Conservation (phyloP, 2,888 invertebrate genomes). For the Agrotis clavis region DNA sequence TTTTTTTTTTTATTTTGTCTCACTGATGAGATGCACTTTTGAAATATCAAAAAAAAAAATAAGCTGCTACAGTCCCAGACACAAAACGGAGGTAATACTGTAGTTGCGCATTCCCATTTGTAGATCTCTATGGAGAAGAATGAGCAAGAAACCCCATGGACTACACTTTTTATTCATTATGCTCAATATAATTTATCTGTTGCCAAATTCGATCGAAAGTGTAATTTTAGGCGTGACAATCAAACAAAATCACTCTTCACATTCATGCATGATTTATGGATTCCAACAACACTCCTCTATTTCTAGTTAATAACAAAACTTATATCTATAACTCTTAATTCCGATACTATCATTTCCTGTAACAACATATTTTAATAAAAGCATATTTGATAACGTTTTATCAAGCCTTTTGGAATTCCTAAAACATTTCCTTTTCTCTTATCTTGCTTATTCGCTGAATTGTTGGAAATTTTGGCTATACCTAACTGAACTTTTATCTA, state of each 20-base stretch:
- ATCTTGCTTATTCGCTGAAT: not conserved
- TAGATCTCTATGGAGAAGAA: no score
- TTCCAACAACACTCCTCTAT: not conserved
- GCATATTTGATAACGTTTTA: slow-evolving; percentile 17
- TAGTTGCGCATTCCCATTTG: no score
- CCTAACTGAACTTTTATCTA: not conserved
- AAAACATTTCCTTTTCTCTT: not conserved
- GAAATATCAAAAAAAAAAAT: no score
- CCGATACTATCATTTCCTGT: slow-evolving; percentile 5
- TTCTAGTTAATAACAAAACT: slow-evolving; percentile 1
- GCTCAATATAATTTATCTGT: not conserved
- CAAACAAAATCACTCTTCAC: not conserved
- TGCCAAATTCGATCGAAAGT: not conserved
- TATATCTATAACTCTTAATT: not conserved
- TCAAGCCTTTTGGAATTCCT: not conserved
- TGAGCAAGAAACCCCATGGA: no score
- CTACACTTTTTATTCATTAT: no score
- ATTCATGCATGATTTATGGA: not conserved
- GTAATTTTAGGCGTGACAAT: not conserved
- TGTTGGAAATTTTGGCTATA: not conserved
- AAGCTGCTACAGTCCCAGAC: no score
- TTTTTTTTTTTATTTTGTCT: no score
- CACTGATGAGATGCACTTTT: no score
- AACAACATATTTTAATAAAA: not conserved
- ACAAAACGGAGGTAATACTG: no score